Evolutionary conservation across 2,888 invertebrate species (phyloP).

Genomic region (Tridacna gigas): DNA sequence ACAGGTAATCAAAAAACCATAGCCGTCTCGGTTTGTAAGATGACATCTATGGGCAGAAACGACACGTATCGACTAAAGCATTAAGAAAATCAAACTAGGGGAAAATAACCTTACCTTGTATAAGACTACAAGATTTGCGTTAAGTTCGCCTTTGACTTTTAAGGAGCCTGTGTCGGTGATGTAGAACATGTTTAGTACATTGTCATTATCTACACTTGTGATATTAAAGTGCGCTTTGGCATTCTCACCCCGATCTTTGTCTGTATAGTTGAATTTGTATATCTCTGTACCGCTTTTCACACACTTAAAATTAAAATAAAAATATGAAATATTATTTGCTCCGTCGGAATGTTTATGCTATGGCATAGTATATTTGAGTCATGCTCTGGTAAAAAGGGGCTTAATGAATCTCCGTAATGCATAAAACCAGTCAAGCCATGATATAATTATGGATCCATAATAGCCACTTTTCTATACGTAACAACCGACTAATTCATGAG

Average conservation of each 20-base stretch:
- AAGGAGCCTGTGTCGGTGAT: background rate
- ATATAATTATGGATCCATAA: too few relatives aligned
- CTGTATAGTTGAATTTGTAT: slow-evolving; percentile 47
- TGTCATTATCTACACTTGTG: slow-evolving; percentile 24
- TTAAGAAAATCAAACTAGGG: too few relatives aligned
- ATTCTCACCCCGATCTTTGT: slow-evolving; percentile 52
- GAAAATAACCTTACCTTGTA: slow-evolving; percentile 20
- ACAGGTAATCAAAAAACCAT: too few relatives aligned
- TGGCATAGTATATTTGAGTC: slow-evolving; percentile 43
- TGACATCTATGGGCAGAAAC: too few relatives aligned
- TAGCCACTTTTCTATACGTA: too few relatives aligned
- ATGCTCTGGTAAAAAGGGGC: too few relatives aligned
- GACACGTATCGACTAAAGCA: too few relatives aligned
- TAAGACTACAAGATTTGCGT: background rate
- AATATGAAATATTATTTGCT: background rate
- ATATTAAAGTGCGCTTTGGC: slow-evolving; percentile 47
- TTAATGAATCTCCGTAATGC: too few relatives aligned
- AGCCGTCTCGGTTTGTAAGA: too few relatives aligned
- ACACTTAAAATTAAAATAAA: slow-evolving; percentile 21
- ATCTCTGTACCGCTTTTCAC: slow-evolving; percentile 14
- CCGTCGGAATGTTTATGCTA: slow-evolving; percentile 1
- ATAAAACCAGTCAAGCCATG: too few relatives aligned
- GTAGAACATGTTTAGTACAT: slow-evolving; percentile 15
- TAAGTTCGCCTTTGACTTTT: background rate
- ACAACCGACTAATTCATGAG: too few relatives aligned